These are phyloP conservation scores for Pipra filicauda DNA, from an alignment of 2,113 vertebrate genomes.

Conservation along the genomic window DNA sequence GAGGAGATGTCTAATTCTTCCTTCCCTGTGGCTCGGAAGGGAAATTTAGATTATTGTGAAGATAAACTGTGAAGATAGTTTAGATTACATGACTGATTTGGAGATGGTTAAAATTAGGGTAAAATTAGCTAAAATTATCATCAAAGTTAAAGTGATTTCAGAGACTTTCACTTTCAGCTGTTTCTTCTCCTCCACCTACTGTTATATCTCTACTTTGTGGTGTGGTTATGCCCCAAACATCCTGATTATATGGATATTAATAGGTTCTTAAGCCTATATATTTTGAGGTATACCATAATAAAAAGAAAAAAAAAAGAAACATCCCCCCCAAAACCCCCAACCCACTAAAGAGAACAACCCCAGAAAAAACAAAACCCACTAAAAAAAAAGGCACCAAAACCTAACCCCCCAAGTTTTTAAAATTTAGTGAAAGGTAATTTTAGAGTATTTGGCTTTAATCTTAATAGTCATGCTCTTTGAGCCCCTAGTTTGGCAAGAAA, in stretches of 20 bases:
- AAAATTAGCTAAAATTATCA: not conserved
- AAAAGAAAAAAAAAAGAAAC: not conserved
- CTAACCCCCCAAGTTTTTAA: not conserved
- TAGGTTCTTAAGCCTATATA: not conserved
- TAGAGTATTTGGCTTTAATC: not conserved
- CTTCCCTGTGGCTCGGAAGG: not conserved
- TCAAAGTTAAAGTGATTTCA: not conserved
- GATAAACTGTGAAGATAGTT: not conserved
- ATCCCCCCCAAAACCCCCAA: rapidly evolving
- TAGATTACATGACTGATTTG: not conserved
- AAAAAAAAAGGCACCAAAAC: not conserved
- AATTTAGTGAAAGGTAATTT: not conserved
- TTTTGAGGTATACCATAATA: not conserved
- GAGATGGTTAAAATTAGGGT: not conserved
- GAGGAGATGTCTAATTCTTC: not conserved
- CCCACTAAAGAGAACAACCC: not conserved
- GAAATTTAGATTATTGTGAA: too few species aligned
- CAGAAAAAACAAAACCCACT: rapidly evolving
- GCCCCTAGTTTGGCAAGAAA: not conserved
- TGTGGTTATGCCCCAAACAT: not conserved
- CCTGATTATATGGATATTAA: not conserved
- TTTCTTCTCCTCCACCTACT: not conserved
- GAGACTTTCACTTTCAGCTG: not conserved
- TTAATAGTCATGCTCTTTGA: not conserved
- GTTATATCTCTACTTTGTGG: not conserved